Evolutionary conservation across 2,797 vertebrate genomes (phyloP).

Genomic region (Sitta carolinensis): DNA sequence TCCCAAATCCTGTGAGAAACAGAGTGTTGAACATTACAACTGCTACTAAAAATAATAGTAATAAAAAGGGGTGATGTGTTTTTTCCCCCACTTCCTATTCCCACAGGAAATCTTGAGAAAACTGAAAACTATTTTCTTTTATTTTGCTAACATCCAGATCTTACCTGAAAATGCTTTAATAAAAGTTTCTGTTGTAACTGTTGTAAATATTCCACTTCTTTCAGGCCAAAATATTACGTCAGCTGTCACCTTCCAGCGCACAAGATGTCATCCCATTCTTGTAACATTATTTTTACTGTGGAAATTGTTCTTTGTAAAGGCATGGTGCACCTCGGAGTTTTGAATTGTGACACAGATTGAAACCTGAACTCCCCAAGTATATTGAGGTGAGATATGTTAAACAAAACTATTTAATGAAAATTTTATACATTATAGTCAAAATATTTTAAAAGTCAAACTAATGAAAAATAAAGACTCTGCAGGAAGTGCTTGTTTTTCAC

Average conservation of each 20-base stretch:
- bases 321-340: not conserved
- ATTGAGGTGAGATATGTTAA: not conserved
- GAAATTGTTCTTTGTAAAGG: not conserved
- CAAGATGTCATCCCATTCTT: not conserved
- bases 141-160: not conserved
- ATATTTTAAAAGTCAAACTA: not conserved
- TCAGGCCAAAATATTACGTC: not conserved
- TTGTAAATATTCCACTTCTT: not conserved
- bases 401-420: not conserved
- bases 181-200: not conserved
- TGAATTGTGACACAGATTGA: not conserved
- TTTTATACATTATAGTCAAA: not conserved
- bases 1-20: not conserved
- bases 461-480: not conserved
- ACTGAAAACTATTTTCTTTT: not conserved
- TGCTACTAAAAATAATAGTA: not conserved
- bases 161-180: not conserved
- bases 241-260: not conserved
- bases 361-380: not conserved
- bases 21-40: not conserved
- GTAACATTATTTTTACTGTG: not conserved
- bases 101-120: not conserved
- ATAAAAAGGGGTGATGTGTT: not conserved
- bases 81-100: accelerated
- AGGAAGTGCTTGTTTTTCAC: not conserved